phyloP scores from a whole-genome alignment of 2,113 vertebrate genomes.

The Oncorhynchus keta region DNA sequence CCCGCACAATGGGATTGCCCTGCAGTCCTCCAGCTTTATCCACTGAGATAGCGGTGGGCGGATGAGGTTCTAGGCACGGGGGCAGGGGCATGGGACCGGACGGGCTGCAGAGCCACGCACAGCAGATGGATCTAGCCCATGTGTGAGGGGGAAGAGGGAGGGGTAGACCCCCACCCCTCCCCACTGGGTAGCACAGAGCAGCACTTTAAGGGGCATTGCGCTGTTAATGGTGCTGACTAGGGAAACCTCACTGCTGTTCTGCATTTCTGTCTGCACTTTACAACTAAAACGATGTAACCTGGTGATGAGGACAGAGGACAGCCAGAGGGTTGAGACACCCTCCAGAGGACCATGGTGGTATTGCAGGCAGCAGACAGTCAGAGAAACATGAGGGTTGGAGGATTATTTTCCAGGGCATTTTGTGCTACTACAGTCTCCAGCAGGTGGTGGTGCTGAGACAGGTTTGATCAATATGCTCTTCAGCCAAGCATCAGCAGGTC shows the following conservation, averaged over 20 bases:
- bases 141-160: not conserved
- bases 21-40: conserved; percentile 17
- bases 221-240: not conserved
- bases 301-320: conserved; percentile 36
- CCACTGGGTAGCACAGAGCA: not conserved
- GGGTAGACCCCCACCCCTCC: not conserved
- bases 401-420: not conserved
- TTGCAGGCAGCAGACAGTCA: conserved; percentile 37
- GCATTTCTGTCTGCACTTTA: too few relatives aligned
- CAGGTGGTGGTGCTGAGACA: conserved; percentile 77
- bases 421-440: conserved; percentile 60
- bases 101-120: too few relatives aligned
- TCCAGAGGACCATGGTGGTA: conserved; percentile 65
- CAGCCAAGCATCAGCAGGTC: conserved; percentile 17
- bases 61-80: not conserved
- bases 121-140: too few relatives aligned
- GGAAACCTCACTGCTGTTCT: too few relatives aligned
- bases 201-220: conserved; percentile 3
- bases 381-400: conserved; percentile 15
- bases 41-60: conserved; percentile 20
- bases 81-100: not conserved
- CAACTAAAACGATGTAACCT: too few relatives aligned
- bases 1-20: conserved; percentile 21
- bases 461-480: conserved; percentile 63
- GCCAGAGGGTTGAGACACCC: conserved; percentile 68